Percentiles rank a stretch among this genome's conserved stretches.
phyloP scores from a whole-genome alignment of 1,140 invertebrate genomes.

The Drosophila ficusphila region DNA sequence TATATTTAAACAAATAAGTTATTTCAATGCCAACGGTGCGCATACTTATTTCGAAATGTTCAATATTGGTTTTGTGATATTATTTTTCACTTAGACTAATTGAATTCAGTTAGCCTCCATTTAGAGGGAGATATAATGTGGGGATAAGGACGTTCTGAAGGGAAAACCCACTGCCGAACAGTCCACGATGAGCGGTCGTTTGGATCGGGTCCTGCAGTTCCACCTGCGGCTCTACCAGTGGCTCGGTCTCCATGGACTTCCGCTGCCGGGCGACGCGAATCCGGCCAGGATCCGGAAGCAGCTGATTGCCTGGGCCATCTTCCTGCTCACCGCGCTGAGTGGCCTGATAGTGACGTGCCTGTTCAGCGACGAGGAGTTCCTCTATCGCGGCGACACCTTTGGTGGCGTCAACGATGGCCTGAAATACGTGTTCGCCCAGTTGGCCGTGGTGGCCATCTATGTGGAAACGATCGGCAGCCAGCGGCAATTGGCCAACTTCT shows the following conservation, averaged over 20 bases:
- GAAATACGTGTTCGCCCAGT: slow-evolving; percentile 52
- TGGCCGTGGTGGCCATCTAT: slow-evolving; percentile 62
- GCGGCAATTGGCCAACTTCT: slow-evolving; percentile 45
- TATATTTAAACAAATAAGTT: too few relatives aligned
- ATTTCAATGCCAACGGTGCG: too few relatives aligned
- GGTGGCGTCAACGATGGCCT: slow-evolving; percentile 61
- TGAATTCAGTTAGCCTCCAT: neutral
- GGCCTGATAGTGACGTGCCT: slow-evolving; percentile 19
- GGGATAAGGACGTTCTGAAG: neutral
- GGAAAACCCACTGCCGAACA: neutral
- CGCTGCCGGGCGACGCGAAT: slow-evolving; percentile 24
- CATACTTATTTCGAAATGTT: too few relatives aligned
- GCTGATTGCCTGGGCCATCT: slow-evolving; percentile 33
- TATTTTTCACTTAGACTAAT: slow-evolving; percentile 24
- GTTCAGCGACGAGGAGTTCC: slow-evolving; percentile 41
- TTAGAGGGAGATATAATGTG: neutral
- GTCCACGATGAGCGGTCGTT: slow-evolving; percentile 45
- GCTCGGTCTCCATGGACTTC: slow-evolving; percentile 56
- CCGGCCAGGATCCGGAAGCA: neutral
- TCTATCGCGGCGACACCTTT: slow-evolving; percentile 57
- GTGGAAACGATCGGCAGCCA: slow-evolving; percentile 47
- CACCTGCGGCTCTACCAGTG: slow-evolving; percentile 66
- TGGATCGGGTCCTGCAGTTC: slow-evolving; percentile 51
- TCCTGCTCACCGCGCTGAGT: slow-evolving; percentile 27
- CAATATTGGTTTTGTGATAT: too few relatives aligned